These are phyloP conservation scores for Luidia sarsii DNA, from an alignment of 53 echinoderm and acorn worm genomes.

Conservation along the genomic window DNA sequence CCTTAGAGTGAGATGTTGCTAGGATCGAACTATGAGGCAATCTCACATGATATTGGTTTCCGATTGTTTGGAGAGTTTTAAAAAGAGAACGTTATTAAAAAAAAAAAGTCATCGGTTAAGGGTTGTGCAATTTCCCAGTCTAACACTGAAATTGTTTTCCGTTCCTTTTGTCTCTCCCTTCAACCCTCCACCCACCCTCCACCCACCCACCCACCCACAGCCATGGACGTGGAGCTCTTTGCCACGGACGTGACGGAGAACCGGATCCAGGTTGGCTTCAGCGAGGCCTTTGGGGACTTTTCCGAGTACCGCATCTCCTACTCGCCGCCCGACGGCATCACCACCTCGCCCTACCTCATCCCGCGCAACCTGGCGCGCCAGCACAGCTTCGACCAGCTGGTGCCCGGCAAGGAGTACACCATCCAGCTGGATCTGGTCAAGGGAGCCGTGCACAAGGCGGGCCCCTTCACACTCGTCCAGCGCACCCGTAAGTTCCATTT, in stretches of 20 bases:
- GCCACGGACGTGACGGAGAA: constrained; percentile 39
- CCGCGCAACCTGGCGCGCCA: constrained; percentile 18
- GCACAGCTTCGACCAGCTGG: constrained; percentile 35
- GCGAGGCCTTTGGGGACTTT: constrained; percentile 76
- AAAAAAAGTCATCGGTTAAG: no score
- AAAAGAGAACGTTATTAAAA: no score
- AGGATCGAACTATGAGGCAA: no score
- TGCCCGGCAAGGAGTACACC: constrained; percentile 46
- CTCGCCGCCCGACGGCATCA: constrained; percentile 54
- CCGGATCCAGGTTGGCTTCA: constrained; percentile 53
- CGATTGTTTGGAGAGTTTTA: no score
- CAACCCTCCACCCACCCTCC: no score
- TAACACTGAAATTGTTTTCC: no score
- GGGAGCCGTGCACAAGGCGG: background rate
- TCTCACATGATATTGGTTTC: no score
- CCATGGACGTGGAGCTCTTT: constrained; percentile 18
- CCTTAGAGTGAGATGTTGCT: no score
- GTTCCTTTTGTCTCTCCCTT: no score
- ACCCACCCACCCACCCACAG: no score
- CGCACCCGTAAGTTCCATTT: constrained; percentile 50
- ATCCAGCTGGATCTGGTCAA: constrained; percentile 15
- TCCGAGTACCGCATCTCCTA: constrained; percentile 65
- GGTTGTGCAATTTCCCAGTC: no score
- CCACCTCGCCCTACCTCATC: constrained; percentile 53
- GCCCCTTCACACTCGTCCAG: constrained; percentile 9